Conservation (phyloP, 2,113 vertebrate genomes). For the Dicentrarchus labrax region DNA sequence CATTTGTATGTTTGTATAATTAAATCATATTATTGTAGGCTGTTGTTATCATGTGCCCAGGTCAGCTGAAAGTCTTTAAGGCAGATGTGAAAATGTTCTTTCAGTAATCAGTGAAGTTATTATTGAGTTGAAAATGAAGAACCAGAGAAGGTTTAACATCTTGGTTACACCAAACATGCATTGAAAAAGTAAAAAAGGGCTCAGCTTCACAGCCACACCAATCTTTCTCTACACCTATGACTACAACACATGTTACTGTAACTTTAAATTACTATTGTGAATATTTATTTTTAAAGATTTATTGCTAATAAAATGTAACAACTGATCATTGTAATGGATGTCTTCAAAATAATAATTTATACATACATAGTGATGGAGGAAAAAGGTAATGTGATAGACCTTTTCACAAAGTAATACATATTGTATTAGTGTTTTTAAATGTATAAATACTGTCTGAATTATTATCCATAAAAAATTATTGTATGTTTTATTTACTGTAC, state of each 20-base stretch:
- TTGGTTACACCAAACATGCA: neutral
- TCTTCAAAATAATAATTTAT: slow-evolving; percentile 18
- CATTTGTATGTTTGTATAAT: neutral
- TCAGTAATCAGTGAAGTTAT: neutral
- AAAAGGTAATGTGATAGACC: slow-evolving; percentile 36
- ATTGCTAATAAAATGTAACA: neutral
- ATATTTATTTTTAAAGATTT: slow-evolving; percentile 60
- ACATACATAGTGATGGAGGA: neutral
- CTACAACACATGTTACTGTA: slow-evolving; percentile 13
- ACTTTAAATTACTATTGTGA: slow-evolving; percentile 24
- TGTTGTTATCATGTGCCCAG: neutral
- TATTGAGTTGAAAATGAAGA: neutral
- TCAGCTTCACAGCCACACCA: neutral
- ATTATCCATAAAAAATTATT: slow-evolving; percentile 9
- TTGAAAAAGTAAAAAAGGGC: too few species aligned
- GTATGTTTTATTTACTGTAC: neutral
- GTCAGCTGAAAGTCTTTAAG: neutral
- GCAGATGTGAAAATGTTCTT: neutral
- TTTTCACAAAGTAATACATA: slow-evolving; percentile 52
- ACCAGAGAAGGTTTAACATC: neutral
- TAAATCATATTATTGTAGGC: too few species aligned
- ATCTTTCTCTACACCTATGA: neutral
- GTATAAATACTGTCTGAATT: slow-evolving; percentile 14
- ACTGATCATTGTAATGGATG: neutral
- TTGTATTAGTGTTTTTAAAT: slow-evolving; percentile 46